phyloP scores from a whole-genome alignment of 2,888 invertebrate genomes.

The Leptinotarsa peninsularis region DNA sequence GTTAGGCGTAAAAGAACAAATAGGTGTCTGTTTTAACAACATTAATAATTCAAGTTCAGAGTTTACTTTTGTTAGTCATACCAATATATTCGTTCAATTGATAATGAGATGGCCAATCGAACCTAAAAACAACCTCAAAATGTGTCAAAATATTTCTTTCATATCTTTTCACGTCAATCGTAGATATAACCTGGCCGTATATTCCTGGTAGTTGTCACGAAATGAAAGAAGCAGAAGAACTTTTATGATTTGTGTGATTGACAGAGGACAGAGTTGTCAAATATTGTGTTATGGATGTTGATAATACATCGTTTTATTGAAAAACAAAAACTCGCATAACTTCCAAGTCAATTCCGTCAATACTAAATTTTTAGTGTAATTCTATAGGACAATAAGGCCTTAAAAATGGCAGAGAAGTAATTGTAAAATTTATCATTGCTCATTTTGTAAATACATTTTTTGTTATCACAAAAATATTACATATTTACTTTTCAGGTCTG shows the following conservation, averaged over 20 bases:
- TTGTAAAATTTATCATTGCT: background rate
- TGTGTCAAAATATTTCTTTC: too few relatives aligned
- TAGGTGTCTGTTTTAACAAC: too few relatives aligned
- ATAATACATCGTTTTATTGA: slow-evolving; percentile 36
- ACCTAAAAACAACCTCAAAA: too few relatives aligned
- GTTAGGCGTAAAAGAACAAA: too few relatives aligned
- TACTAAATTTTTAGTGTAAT: slow-evolving; percentile 46
- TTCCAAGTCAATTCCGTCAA: slow-evolving; percentile 32
- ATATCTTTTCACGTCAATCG: too few relatives aligned
- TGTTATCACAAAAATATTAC: slow-evolving; percentile 22
- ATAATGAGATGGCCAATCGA: too few relatives aligned
- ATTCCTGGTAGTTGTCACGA: background rate
- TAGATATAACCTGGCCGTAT: background rate
- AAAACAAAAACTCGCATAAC: slow-evolving; percentile 47
- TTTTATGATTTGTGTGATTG: too few relatives aligned
- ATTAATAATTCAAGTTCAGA: too few relatives aligned
- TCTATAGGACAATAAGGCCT: slow-evolving; percentile 31
- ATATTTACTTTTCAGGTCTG: slow-evolving; percentile 52
- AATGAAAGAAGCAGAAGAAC: background rate
- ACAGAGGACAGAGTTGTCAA: slow-evolving; percentile 19
- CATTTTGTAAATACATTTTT: slow-evolving; percentile 8
- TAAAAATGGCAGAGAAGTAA: slow-evolving; percentile 48
- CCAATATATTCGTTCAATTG: too few relatives aligned
- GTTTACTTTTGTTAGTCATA: too few relatives aligned
- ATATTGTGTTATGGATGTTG: slow-evolving; percentile 45